Evolutionary conservation across 1,140 invertebrate genomes (phyloP), one percentile per base, ranked within the genome.

Genomic region (Drosophila athabasca): DNA sequence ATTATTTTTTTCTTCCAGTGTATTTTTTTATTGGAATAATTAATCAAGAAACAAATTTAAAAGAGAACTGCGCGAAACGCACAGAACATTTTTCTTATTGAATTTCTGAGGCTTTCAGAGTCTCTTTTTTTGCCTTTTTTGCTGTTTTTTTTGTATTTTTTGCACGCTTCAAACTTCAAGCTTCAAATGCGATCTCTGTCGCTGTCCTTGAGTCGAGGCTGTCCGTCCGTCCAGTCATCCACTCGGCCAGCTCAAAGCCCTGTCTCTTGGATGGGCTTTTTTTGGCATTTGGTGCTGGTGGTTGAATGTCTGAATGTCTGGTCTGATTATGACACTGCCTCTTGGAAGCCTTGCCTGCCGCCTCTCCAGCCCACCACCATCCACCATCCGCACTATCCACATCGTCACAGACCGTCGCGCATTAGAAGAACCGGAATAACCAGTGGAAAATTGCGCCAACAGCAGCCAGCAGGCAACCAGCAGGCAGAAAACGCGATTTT

Each of bases 351-450:
- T 15, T 24, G 26, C 6, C n/a, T 24, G 26, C 6, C n/a, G 31
- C 54, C 54, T n/a, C 59, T 62, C 41, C n/a, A 46, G 26, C 24
- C 51, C 24, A n/a, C 11, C 8, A 49, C 22, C 49, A 9, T 15
- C 24, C 17, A 19, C 17, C 1, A 19, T 19, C 17, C 17, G 1
- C 8, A 49, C 22, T 24, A 9, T 15, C 24, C 13, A n/a, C 26
- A n/a, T 11, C 13, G 75, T 74, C 54, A 69, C 71, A 74, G 60
- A 51, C 59, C 53, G 75, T 49, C 51, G 69, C 24, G 59, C 69
- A 78, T 87, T 82, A 87, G 82, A 81, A 81, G 82, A 87, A 87
- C 82, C 83, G 82, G 82, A 87, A 79, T 88, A 87, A 87, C 82
- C 83, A 87, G 82, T 87, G 83, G 82, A 85, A 87, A 87, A 87